Evolutionary conservation across 1,140 invertebrate species (phyloP), one percentile per base, ranked within the genome.

Genomic region (Dendroctonus valens): DNA sequence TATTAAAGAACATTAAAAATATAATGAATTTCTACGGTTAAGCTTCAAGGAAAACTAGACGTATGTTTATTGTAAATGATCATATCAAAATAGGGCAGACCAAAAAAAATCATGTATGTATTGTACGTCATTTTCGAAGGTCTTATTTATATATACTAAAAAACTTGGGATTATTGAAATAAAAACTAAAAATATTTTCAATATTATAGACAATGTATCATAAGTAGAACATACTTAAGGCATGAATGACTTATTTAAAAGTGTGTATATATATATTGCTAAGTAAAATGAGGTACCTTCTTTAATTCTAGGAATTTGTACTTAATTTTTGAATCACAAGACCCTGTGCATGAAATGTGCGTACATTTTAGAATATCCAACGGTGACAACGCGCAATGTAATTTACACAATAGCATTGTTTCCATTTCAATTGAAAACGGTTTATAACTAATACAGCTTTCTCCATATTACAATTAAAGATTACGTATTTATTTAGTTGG

Each of bases 181-280:
- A 50, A 59, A 59, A 60, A 48, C 38, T 48, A 58, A 61, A 65
- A 65, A 65, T 65, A 65, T 65, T 65, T 65, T 65, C 62, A 65
- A 49, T 65, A 65, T 65, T 49, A 57, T 58, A 50, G 61, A 64
- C 12, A 64, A 15, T 65, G 62, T 65, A 65, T 55, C 42, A 65
- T 65, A 65, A 38, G 53, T 65, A 65, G 62, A n/a, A 8, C n/a
- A 6, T 44, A 52, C 12, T 53, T 55, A 64, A 64, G 41, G 61
- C 61, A 64, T 55, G 61, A 64, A 64, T 64, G 62, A 65, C 39
- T 41, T 65, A 65, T 55, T 65, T 55, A 55, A 57, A 65, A 57
- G 12, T 26, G n/a, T 57, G 62, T 65, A 52, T 65, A 65, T 57
- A 65, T 65, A 49, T 41, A 54, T 37, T 40, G 38, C 53, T 65